Conservation (phyloP, 2,113 vertebrate species). For the Acrocephalus kingi region DNA sequence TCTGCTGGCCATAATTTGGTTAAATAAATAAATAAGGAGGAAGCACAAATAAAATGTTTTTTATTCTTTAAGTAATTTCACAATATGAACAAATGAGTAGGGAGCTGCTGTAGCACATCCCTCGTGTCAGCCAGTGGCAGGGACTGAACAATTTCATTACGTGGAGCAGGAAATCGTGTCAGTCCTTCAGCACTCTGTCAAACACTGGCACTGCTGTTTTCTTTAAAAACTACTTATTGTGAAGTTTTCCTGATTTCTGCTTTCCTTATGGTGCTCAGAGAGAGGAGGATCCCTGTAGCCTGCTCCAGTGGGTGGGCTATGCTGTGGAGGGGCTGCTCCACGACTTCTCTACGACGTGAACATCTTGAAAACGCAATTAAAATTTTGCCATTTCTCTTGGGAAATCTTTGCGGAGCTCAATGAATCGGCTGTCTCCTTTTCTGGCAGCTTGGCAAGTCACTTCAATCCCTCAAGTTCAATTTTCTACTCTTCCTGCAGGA, state of each 20-base stretch:
- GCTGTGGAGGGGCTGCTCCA: background rate
- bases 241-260: background rate
- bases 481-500: background rate
- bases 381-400: background rate
- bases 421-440: background rate
- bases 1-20: background rate
- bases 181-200: background rate
- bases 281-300: background rate
- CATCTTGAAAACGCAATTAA: background rate
- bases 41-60: background rate
- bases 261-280: background rate
- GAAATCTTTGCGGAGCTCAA: background rate
- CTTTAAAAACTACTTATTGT: background rate
- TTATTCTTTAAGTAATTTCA: background rate
- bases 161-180: background rate
- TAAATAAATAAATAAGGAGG: background rate
- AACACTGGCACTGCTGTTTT: background rate
- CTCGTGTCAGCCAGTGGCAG: background rate
- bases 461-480: background rate
- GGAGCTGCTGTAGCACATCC: background rate
- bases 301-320: rapidly evolving
- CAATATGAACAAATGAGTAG: background rate
- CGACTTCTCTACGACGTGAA: background rate
- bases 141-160: background rate
- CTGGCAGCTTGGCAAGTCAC: background rate